A percentile compares a stretch with the other conserved stretches of the same genome.
Conservation (phyloP, 1,140 invertebrate genomes). For the Aricia agestis region DNA sequence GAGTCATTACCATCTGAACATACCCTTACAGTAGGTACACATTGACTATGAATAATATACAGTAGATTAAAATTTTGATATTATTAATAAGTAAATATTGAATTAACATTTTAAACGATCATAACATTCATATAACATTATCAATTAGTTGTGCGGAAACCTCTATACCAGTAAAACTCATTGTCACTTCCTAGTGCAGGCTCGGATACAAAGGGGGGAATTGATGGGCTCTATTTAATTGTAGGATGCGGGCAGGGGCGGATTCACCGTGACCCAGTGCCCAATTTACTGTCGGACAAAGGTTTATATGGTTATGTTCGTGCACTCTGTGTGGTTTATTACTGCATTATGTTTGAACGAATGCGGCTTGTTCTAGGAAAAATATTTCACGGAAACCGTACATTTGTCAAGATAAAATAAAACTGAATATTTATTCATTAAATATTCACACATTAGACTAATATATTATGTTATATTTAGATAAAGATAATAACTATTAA, state of each 20-base stretch:
- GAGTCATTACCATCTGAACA: too few species aligned
- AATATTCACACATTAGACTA: too few species aligned
- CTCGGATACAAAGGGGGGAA: slow-evolving; percentile 1
- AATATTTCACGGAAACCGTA: too few species aligned
- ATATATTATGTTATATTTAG: too few species aligned
- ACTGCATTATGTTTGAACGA: not conserved
- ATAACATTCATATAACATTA: not conserved
- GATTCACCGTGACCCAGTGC: slow-evolving; percentile 61
- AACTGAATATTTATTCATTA: too few species aligned
- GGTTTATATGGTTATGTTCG: slow-evolving; percentile 55
- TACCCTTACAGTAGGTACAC: too few species aligned
- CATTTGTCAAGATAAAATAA: too few species aligned
- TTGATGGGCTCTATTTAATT: slow-evolving; percentile 32
- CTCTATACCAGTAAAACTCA: not conserved
- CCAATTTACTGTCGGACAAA: slow-evolving; percentile 54
- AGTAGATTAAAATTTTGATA: too few species aligned
- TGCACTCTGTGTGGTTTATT: not conserved
- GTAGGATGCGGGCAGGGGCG: slow-evolving; percentile 41
- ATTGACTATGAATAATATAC: too few species aligned
- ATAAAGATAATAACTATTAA: too few species aligned
- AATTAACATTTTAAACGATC: not conserved
- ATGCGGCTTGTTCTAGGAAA: too few species aligned
- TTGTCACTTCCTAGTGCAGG: slow-evolving; percentile 1
- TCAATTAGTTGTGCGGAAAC: not conserved
- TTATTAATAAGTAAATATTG: too few species aligned